Base-by-base conservation (phyloP, 2,113 vertebrate genomes). In the Ptychochromis oligacanthus region DNA sequence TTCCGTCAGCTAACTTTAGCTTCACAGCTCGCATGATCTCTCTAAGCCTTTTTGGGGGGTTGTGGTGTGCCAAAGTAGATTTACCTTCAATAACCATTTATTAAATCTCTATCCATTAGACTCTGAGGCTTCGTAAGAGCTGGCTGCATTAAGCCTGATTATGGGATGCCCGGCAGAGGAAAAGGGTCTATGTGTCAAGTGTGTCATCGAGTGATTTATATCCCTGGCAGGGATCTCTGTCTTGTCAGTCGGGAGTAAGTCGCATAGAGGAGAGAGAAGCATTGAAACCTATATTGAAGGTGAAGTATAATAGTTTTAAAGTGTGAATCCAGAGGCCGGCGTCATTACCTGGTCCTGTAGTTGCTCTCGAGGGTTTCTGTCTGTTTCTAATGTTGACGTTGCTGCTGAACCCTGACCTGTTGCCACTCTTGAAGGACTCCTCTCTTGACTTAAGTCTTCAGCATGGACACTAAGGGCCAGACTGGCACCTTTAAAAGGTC, bases 21-120 rank as follows among this genome's bases (percentile, higher is more conserved):
- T 87, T 88, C 80, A 81, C 90, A 91, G 87, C 92, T 88, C 90
- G 84, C 79, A 83, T 79, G 26, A 79, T 84, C 80, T 88, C 83
- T 93, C 94, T 95, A 92, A 96, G 91, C 94, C 94, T 93, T 95
- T 96, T 96, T 95, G 90, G 87, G 62, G 2, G 95, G 89, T 91
- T 95, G 93, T 95, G 93, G 93, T 95, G 94, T 94, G 92, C 93
- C 93, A 97, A 97, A 98, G 97, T 97, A 97, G 98, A 98, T 99
- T 98, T 98, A 96, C 96, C 96, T 97, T 96, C 97, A 98, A 97
- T 99, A 96, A 95, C 96, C 96, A 99, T 99, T 98, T 99, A 97
- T 97, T 97, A 99, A 99, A 98, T 98, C 97, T 97, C 97, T 93
- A 94, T 96, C 96, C 97, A 97, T 97, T 97, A 95, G 96, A 97